These are phyloP conservation scores for Zaprionus camerounensis DNA, from an alignment of 1,140 invertebrate genomes.

Conservation along the genomic window DNA sequence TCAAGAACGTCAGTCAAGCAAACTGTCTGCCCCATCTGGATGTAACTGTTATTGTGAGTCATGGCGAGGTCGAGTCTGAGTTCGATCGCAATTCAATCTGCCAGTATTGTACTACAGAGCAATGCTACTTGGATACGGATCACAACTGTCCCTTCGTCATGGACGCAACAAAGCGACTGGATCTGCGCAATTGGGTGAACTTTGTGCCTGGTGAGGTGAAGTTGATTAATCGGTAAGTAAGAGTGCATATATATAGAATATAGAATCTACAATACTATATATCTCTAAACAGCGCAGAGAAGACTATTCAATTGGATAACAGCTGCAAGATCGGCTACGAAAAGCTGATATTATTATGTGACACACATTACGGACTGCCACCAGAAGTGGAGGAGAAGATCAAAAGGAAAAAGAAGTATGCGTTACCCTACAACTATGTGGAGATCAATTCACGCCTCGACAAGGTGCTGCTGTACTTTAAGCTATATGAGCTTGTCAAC, in stretches of 20 bases:
- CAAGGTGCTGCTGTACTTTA: slow-evolving; percentile 66
- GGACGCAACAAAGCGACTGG: slow-evolving; percentile 56
- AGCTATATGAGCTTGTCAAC: slow-evolving; percentile 33
- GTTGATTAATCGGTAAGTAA: slow-evolving; percentile 47
- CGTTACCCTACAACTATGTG: slow-evolving; percentile 46
- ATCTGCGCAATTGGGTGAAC: slow-evolving; percentile 60
- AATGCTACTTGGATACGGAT: slow-evolving; percentile 44
- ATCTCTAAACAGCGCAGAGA: slow-evolving; percentile 9
- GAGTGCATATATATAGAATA: background rate
- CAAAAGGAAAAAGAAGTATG: background rate
- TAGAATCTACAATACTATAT: background rate
- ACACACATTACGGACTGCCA: slow-evolving; percentile 30
- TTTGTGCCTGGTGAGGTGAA: slow-evolving; percentile 49
- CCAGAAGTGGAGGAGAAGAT: background rate
- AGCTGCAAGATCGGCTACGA: slow-evolving; percentile 56
- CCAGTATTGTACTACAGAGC: slow-evolving; percentile 2
- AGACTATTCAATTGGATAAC: slow-evolving; percentile 31
- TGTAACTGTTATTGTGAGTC: slow-evolving; percentile 45
- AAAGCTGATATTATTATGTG: slow-evolving; percentile 53
- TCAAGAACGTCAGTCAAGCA: slow-evolving; percentile 21
- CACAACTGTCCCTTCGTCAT: slow-evolving; percentile 50
- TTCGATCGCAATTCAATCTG: slow-evolving; percentile 50
- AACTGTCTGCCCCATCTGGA: slow-evolving; percentile 64
- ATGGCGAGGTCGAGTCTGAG: slow-evolving; percentile 58
- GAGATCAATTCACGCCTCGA: slow-evolving; percentile 53